Base-by-base conservation (phyloP, 2,888 invertebrate species). In the Phlogophora meticulosa region DNA sequence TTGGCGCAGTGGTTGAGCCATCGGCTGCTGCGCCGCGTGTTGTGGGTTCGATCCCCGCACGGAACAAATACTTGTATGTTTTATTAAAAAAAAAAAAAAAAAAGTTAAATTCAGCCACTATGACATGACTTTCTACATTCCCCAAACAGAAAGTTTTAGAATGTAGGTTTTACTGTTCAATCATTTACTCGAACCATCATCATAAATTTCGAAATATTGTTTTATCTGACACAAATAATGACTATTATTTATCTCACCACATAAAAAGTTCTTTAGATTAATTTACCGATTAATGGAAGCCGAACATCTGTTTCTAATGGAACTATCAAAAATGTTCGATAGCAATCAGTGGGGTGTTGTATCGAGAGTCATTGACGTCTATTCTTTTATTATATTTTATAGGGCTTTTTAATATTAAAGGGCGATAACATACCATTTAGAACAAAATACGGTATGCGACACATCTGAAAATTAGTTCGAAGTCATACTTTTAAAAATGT, bases 271-370 rank as follows among this genome's bases (percentile, higher is more conserved):
- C 46, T 72, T 65, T 76, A 85, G 83, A 84, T 91, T 88, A 85
- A 88, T 86, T 81, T 81, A 77, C 82, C 85, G 84, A 88, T 90
- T 88, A 88, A 88, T 88, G 73, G 85, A 75, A 77, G 71, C 78
- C 62, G 76, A 88, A 88, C 91, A 92, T 90, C 89, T 92, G 91
- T 85, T 87, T 76, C 66, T 90, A 87, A 91, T 91, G 87, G 88
- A 88, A 81, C 80, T 86, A 89, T 88, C 85, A 85, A 85, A 85
- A 85, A 84, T 72, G 78, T 86, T 82, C 82, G 86, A 87, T 86
- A 67, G 81, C 66, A 77, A 88, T 87, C 88, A 78, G 71, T 77
- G 74, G 86, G 88, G 87, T 57, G 74, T 67, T 34, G 56, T 70
- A 68, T 76, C 53, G 42, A 56, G 53, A 68, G 32, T 59, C 52